Conservation (phyloP, 2,797 vertebrate genomes). For the Danio albolineatus region DNA sequence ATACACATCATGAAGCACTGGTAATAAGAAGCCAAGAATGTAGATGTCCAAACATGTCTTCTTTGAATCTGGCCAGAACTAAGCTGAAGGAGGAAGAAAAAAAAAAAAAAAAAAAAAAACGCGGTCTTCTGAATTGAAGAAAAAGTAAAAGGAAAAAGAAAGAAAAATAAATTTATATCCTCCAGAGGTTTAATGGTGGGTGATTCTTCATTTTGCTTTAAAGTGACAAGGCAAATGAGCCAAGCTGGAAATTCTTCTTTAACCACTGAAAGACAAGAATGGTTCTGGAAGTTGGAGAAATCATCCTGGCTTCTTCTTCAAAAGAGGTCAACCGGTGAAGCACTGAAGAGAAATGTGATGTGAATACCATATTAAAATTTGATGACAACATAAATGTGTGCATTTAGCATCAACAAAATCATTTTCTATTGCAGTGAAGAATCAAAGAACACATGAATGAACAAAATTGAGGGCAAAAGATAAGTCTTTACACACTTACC, state of each 20-base stretch:
- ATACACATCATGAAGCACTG: background rate
- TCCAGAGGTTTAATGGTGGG: background rate
- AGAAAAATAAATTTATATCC: background rate
- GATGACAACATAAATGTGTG: conserved; percentile 19
- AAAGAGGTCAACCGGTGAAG: background rate
- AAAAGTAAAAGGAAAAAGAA: no score
- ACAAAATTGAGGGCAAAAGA: conserved; percentile 65
- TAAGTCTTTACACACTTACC: conserved; percentile 45
- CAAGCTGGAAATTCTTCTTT: background rate
- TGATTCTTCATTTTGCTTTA: conserved; percentile 8
- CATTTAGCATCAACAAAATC: conserved; percentile 60
- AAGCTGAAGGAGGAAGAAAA: conserved; percentile 3
- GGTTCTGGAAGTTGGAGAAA: background rate
- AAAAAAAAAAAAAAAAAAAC: no score
- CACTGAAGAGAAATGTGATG: background rate
- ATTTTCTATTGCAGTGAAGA: conserved; percentile 74
- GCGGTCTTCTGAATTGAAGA: background rate
- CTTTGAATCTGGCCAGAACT: background rate
- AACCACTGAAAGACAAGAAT: background rate
- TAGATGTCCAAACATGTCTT: background rate
- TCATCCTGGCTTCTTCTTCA: background rate
- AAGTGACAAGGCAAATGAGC: background rate
- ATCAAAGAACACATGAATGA: conserved; percentile 74
- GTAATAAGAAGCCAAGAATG: background rate
- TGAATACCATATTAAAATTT: background rate